phyloP scores from a whole-genome alignment of 2,888 invertebrate species.

The Gastracanthus pulcherrimus region DNA sequence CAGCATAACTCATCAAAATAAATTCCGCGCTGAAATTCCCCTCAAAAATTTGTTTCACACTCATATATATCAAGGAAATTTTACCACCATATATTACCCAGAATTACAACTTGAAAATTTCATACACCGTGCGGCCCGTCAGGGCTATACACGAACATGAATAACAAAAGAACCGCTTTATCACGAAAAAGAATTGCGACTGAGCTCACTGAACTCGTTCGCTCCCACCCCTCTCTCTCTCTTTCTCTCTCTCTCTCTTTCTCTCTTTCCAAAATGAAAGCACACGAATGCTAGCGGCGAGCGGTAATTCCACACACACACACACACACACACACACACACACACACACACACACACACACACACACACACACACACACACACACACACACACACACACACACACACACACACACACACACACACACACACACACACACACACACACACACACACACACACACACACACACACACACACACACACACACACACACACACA shows the following conservation, averaged over 20 bases:
- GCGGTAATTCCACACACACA: neutral
- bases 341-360: neutral
- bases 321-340: neutral
- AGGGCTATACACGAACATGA: neutral
- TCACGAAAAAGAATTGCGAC: slow-evolving; percentile 31
- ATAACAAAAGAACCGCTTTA: slow-evolving; percentile 33
- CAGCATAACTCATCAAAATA: neutral
- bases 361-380: neutral
- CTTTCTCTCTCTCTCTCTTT: too few species aligned
- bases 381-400: neutral
- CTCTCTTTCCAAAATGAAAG: slow-evolving; percentile 25
- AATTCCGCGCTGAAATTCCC: neutral
- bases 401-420: neutral
- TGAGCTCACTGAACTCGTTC: neutral
- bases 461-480: neutral
- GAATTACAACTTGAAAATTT: slow-evolving; percentile 25
- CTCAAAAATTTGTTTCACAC: neutral
- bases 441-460: neutral
- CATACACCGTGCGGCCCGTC: neutral
- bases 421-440: neutral
- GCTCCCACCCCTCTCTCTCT: too few species aligned
- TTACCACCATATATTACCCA: neutral
- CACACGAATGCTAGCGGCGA: too few species aligned
- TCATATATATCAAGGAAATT: neutral
- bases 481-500: neutral